Base-by-base conservation (phyloP, 35 echinoderm and acorn worm species). In the Chiridota heheva region DNA sequence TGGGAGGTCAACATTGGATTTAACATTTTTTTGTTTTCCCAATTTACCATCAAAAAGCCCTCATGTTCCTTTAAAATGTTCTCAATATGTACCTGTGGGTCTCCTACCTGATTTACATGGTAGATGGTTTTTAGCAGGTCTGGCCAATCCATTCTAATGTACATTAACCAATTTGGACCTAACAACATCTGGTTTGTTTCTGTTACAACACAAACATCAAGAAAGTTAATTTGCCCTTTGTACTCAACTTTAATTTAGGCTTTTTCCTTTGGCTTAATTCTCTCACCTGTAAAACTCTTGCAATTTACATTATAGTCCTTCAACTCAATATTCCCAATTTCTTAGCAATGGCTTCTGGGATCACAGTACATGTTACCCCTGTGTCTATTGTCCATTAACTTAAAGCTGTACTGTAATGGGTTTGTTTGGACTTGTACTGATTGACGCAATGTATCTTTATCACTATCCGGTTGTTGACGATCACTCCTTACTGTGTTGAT, bases 221-320 rank as follows among this genome's bases (percentile, higher is more conserved):
- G 2, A 18, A 2, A 67, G 2, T 30, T 3, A 22, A 67, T 13
- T 26, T 2, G 36, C 34, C 30, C 36, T 67, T 67, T 81, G 60
- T 81, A 81, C 77, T 81, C 57, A 40, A 81, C 71, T 46, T 74
- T 55, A 27, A 74, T 46, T 43, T 60, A 42, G 29, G 18, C 37
- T 39, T 4, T 64, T 63, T 60, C 59, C 42, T 41, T 63, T 41
- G 77, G 58, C 33, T 81, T 44, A 65, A 81, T 63, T 42, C 59
- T 60, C 42, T 81, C 58, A 81, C 58, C 77, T 27, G 37, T 81
- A 32, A 65, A 81, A 81, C 58, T 81, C 47, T 81, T 81, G 34
- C 62, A 81, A 63, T 63, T 40, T 13, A 81, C 60, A 58, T 37
- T 62, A 49, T 32, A 35, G 8, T 81, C 39, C 60, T 38, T 63